phyloP scores from a whole-genome alignment of 2,113 vertebrate genomes.

The Zosterops japonicus region DNA sequence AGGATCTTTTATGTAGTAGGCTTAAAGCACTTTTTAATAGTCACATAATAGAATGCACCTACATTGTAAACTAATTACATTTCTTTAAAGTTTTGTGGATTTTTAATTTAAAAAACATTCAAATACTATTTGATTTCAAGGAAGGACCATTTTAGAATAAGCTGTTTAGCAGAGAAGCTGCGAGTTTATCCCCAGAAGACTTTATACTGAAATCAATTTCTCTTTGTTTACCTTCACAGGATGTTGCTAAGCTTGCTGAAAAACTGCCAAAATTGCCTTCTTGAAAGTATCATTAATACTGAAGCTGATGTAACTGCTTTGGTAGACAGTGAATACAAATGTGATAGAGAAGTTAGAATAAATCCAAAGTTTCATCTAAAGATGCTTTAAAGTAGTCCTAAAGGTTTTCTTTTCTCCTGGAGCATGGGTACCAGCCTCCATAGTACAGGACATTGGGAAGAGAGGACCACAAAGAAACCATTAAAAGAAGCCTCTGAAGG shows the following conservation, averaged over 20 bases:
- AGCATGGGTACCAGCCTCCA: background rate
- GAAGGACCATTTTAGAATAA: background rate
- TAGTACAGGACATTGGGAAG: background rate
- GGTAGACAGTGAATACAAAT: background rate
- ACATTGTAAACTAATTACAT: background rate
- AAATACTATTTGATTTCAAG: background rate
- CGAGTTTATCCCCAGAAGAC: background rate
- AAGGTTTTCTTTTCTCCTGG: background rate
- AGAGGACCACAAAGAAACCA: background rate
- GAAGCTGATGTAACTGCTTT: background rate
- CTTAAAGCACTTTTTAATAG: background rate
- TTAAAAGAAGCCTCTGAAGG: background rate
- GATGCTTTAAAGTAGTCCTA: background rate
- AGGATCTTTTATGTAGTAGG: background rate
- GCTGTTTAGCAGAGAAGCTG: background rate
- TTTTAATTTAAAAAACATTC: background rate
- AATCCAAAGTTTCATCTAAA: background rate
- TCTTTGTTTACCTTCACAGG: constrained; percentile 40
- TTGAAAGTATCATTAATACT: background rate
- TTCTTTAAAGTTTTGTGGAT: background rate
- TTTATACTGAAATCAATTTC: constrained; percentile 14
- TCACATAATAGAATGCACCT: background rate
- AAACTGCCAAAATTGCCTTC: constrained; percentile 17
- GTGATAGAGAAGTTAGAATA: background rate
- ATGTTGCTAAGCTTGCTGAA: background rate